These are phyloP conservation scores for Myioborus melanocephalus DNA, from an alignment of 2,797 vertebrate species.

Conservation along the genomic window DNA sequence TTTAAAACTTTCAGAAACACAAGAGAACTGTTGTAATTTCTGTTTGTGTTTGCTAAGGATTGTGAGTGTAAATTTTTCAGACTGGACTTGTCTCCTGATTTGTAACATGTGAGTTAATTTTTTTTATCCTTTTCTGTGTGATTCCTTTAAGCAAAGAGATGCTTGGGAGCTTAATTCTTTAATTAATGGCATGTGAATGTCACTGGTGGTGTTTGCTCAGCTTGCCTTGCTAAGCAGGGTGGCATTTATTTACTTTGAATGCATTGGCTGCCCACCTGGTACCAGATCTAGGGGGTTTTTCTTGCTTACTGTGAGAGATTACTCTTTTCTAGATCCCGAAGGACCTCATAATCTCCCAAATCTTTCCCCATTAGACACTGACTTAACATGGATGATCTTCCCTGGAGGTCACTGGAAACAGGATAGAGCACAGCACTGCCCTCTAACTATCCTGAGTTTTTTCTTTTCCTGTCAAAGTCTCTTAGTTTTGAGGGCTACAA, in stretches of 20 bases:
- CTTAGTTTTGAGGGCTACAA: neutral
- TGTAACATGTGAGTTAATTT: neutral
- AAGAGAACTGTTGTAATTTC: neutral
- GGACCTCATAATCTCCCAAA: neutral
- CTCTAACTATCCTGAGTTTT: neutral
- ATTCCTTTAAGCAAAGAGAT: neutral
- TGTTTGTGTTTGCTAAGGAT: neutral
- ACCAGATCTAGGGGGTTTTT: neutral
- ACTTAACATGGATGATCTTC: neutral
- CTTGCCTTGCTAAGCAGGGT: accelerated
- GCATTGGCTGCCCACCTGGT: neutral
- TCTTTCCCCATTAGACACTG: neutral
- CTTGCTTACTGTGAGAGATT: neutral
- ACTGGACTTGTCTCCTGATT: neutral
- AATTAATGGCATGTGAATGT: neutral
- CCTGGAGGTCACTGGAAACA: neutral
- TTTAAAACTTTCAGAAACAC: neutral
- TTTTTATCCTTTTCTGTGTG: neutral
- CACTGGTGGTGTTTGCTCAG: neutral
- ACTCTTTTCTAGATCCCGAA: neutral
- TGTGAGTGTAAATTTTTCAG: neutral
- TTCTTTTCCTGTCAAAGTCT: neutral
- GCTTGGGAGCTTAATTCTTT: neutral
- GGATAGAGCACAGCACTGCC: neutral
- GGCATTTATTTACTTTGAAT: neutral